Evolutionary conservation across 1,140 invertebrate genomes (phyloP).

Genomic region (Cecropterus lyciades): DNA sequence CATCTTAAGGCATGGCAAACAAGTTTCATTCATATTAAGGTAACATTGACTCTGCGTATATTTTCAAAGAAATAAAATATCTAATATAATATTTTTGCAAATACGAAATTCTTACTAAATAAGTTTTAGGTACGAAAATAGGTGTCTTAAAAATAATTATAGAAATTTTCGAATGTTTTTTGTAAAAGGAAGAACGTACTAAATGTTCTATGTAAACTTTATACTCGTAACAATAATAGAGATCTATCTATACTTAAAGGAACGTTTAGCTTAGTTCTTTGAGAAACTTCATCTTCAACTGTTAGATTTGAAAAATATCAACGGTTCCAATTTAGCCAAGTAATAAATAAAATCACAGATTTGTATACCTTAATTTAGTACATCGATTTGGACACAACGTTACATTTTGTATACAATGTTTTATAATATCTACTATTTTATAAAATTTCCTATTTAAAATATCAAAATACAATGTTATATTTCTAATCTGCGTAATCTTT

Average conservation of each 20-base stretch:
- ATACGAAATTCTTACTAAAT: slow-evolving; percentile 15
- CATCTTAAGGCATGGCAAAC: slow-evolving; percentile 46
- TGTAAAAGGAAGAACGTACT: slow-evolving; percentile 4
- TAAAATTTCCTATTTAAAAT: slow-evolving; percentile 64
- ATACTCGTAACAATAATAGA: slow-evolving; percentile 78
- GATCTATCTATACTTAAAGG: slow-evolving; percentile 82
- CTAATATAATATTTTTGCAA: neutral
- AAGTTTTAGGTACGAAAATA: slow-evolving; percentile 16
- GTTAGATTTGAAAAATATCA: slow-evolving; percentile 49
- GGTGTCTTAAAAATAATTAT: slow-evolving; percentile 7
- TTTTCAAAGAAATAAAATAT: slow-evolving; percentile 5
- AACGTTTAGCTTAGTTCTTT: slow-evolving; percentile 79
- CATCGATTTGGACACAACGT: slow-evolving; percentile 51
- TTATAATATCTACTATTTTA: slow-evolving; percentile 49
- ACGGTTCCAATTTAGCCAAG: slow-evolving; percentile 62
- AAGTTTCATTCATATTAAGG: slow-evolving; percentile 52
- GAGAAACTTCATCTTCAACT: slow-evolving; percentile 58
- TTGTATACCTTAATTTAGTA: slow-evolving; percentile 73
- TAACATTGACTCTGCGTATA: slow-evolving; percentile 50
- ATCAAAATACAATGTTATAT: slow-evolving; percentile 62
- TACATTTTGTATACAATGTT: slow-evolving; percentile 45
- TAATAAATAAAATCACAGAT: slow-evolving; percentile 82
- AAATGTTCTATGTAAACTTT: slow-evolving; percentile 43
- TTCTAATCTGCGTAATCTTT: slow-evolving; percentile 68
- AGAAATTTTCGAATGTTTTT: slow-evolving; percentile 14